Base-by-base conservation (phyloP, 2,113 vertebrate genomes). In the Haemorhous mexicanus region DNA sequence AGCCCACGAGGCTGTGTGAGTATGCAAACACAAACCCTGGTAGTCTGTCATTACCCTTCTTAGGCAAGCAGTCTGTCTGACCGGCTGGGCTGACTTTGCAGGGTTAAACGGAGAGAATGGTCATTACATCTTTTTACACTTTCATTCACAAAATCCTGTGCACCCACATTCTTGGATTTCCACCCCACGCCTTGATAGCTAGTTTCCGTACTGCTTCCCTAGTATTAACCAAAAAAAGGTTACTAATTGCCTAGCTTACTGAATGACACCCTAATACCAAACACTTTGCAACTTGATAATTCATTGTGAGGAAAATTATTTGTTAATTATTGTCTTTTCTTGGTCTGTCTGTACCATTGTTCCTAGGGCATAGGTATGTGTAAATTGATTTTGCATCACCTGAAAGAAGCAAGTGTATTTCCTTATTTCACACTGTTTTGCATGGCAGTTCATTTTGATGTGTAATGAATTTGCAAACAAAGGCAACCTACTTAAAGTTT, bases 41-140 rank as follows among this genome's bases (percentile, higher is more conserved):
- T 5, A 92, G 33, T 69, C 89, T 97, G 9, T 97, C 95, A 97
- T 95, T 97, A 97, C 73, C 33, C 20, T 58, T 89, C 94, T 90
- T 93, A 64, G 87, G 94, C 76, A 95, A 97, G 91, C 52, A 30
- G 52, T 93, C 79, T 56, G 93, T 68, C 82, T 72, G 86, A 97
- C 94, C 0, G 44, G 94, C 91, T 81, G 56, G 68, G 89, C 86
- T 90, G 86, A 96, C 93, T 92, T 95, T 89, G 77, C 84, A 89
- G 91, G 76, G 73, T 89, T 96, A 92, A 93, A 88, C 0, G 0
- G 67, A 88, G 23, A 90, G 70, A 93, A 94, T 28, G 62, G 6
- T 94, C 73, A 69, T 95, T 83, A 93, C 35, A 70, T 69, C 88
- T 90, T 95, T 94, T 95, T 78, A 44, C 41, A 78, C 86, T 97